Conservation (phyloP, 2,113 vertebrate species). For the Myotis brandtii region DNA sequence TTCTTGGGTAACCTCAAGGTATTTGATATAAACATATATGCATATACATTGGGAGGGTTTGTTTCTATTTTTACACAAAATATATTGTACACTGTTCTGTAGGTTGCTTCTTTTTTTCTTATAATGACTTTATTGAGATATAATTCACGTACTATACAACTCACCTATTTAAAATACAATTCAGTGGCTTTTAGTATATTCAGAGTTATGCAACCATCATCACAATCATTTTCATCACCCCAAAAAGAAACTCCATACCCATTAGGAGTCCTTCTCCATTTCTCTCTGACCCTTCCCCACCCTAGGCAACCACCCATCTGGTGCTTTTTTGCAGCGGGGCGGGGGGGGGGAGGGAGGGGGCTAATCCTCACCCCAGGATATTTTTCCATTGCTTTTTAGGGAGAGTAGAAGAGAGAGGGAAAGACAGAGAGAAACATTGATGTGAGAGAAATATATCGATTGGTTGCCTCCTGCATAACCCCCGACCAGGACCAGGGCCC, state of each 20-base stretch:
- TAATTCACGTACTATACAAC: neutral
- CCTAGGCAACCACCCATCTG: neutral
- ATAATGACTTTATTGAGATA: constrained; percentile 37
- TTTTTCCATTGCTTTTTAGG: neutral
- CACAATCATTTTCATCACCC: neutral
- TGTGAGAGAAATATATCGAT: neutral
- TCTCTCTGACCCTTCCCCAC: neutral
- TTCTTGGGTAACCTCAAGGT: neutral
- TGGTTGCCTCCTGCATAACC: neutral
- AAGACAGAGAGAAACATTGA: neutral
- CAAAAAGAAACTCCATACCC: neutral
- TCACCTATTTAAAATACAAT: constrained; percentile 39
- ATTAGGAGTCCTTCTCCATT: neutral
- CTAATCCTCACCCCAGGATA: neutral
- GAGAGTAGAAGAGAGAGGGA: neutral
- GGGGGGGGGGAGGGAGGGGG: too few relatives aligned
- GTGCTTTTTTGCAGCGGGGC: neutral
- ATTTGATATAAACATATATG: neutral
- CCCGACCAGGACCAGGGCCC: neutral
- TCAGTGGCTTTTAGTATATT: neutral
- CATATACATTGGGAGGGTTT: constrained; percentile 12
- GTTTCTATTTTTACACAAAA: constrained; percentile 57
- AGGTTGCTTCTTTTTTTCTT: constrained; percentile 24
- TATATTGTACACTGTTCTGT: neutral
- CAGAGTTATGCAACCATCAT: neutral